Conservation (phyloP, 2,888 invertebrate genomes). For the Eristalinus sepulchralis region DNA sequence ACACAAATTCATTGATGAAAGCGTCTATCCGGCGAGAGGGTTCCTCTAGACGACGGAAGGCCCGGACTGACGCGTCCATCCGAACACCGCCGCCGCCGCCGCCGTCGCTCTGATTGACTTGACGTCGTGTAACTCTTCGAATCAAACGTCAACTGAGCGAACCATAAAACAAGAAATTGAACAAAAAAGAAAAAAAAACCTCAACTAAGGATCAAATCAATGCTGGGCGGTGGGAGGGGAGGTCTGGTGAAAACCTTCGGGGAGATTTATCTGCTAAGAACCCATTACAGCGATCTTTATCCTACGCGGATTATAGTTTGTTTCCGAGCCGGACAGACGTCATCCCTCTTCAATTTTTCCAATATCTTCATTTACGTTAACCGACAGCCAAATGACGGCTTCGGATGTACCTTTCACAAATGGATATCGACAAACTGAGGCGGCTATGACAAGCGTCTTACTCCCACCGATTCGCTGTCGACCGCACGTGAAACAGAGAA, state of each 20-base stretch:
- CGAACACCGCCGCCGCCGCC: too few species aligned
- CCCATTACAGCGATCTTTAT: constrained; percentile 67
- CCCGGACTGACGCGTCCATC: not conserved
- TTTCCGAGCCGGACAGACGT: constrained; percentile 60
- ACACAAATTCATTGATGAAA: constrained; percentile 63
- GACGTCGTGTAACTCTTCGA: constrained; percentile 50
- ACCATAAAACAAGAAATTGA: constrained; percentile 27
- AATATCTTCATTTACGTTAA: constrained; percentile 69
- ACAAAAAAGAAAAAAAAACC: constrained; percentile 33
- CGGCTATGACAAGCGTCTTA: constrained; percentile 54
- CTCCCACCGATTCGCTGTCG: constrained; percentile 20
- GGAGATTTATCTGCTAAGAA: constrained; percentile 60
- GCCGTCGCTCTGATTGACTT: constrained; percentile 58
- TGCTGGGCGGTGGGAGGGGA: not conserved
- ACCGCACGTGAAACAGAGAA: constrained; percentile 44
- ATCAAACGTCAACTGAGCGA: constrained; percentile 37
- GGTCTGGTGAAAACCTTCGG: constrained; percentile 17
- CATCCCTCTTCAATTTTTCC: constrained; percentile 68
- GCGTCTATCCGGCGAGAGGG: constrained; percentile 33
- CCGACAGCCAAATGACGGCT: constrained; percentile 70
- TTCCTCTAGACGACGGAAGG: constrained; percentile 15
- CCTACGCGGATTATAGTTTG: constrained; percentile 68
- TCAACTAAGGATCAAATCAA: not conserved
- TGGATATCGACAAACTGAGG: constrained; percentile 53
- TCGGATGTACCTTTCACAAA: constrained; percentile 62